Percentiles rank a stretch among this genome's conserved stretches.
Conservation (phyloP, 1,140 invertebrate species). For the Chelonus insularis region DNA sequence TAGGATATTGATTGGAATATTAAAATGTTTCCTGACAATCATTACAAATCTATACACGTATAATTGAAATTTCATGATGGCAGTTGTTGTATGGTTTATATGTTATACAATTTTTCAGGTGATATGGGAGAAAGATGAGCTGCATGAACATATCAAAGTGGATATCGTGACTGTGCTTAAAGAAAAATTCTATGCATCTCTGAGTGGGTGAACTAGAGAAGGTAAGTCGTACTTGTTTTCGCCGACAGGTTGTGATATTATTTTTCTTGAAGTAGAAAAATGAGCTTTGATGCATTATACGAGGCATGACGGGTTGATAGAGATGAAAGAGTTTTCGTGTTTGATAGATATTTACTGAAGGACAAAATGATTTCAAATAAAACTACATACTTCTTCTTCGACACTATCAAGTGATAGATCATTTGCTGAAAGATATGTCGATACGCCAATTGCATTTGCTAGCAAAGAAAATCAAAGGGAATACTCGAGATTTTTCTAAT, state of each 20-base stretch:
- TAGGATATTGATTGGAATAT: no score
- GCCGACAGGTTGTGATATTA: slow-evolving; percentile 22
- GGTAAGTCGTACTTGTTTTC: slow-evolving; percentile 1
- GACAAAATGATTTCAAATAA: neutral
- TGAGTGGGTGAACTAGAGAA: slow-evolving; percentile 15
- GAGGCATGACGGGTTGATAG: slow-evolving; percentile 6
- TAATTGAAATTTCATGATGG: no score
- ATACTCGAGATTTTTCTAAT: slow-evolving; percentile 16
- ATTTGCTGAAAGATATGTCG: slow-evolving; percentile 3
- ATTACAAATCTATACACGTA: no score
- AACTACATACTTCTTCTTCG: neutral
- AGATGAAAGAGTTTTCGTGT: slow-evolving; percentile 7
- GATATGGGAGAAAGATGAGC: slow-evolving; percentile 2
- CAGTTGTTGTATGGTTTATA: no score
- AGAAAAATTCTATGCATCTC: slow-evolving; percentile 34
- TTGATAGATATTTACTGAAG: neutral
- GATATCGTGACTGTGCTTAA: slow-evolving; percentile 16
- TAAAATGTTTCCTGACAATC: no score
- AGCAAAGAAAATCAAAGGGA: slow-evolving; percentile 17
- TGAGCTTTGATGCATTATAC: slow-evolving; percentile 1
- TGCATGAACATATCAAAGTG: neutral
- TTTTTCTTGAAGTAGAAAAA: slow-evolving; percentile 5
- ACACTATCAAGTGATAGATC: slow-evolving; percentile 3
- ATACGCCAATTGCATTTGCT: slow-evolving; percentile 12
- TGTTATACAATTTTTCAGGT: no score